Evolutionary conservation across 53 echinoderm and acorn worm species (phyloP).

Genomic region (Paracentrotus lividus): DNA sequence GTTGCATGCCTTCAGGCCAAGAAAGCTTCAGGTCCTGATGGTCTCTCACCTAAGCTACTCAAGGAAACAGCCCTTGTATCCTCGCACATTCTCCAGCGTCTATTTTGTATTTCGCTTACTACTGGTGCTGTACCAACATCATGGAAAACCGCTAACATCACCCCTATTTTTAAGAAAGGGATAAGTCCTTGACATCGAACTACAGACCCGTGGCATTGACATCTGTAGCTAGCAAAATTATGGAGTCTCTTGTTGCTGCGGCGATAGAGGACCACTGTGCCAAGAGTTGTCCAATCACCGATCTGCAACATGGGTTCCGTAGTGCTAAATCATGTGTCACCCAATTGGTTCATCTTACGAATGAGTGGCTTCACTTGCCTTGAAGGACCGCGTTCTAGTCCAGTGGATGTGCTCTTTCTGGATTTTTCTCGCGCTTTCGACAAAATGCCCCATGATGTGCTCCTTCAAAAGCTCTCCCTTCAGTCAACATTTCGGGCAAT

Average conservation of each 20-base stretch:
- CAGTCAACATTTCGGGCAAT: not conserved
- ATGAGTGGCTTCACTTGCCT: not conserved
- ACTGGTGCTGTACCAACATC: not conserved
- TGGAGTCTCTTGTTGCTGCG: not conserved
- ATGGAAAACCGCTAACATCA: slow-evolving; percentile 14
- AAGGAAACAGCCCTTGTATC: not conserved
- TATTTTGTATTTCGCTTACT: not conserved
- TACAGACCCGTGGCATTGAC: not conserved
- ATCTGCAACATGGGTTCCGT: not conserved
- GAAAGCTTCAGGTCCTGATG: not conserved
- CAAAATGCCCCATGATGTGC: not conserved
- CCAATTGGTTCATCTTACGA: not conserved
- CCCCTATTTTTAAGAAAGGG: slow-evolving; percentile 64
- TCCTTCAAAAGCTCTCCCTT: slow-evolving; percentile 32
- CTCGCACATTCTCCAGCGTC: not conserved
- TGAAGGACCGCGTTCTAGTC: not conserved
- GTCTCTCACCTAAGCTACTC: not conserved
- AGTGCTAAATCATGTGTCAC: not conserved
- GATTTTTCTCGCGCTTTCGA: slow-evolving; percentile 38
- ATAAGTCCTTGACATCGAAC: slow-evolving; percentile 27
- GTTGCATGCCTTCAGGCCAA: not conserved
- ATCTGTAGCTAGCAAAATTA: not conserved
- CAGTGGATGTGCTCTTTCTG: not conserved
- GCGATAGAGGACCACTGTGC: not conserved
- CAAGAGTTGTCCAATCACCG: not conserved